Evolutionary conservation across 2,113 vertebrate species (phyloP).

Genomic region (Urocynchramus pylzowi): DNA sequence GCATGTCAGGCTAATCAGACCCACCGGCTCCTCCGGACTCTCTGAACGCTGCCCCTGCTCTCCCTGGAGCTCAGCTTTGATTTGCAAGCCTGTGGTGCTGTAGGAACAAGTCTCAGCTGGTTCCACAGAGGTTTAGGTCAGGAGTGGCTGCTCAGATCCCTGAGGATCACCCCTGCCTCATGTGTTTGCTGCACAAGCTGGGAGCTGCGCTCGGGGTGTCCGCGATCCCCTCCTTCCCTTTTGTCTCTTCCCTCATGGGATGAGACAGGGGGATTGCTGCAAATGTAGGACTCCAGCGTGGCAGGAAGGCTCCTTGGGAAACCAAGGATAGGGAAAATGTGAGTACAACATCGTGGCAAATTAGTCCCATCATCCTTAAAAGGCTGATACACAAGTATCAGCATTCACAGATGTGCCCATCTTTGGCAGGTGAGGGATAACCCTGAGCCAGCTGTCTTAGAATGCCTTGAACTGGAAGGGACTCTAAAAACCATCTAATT

Average conservation of each 20-base stretch:
- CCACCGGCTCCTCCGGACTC: neutral
- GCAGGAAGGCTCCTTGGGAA: neutral
- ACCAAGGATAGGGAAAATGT: neutral
- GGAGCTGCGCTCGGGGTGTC: neutral
- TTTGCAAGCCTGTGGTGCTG: neutral
- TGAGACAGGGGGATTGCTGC: neutral
- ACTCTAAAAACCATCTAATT: neutral
- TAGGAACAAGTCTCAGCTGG: neutral
- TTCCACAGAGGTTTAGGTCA: neutral
- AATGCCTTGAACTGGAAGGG: neutral
- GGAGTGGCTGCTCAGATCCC: neutral
- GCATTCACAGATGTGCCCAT: fast-evolving
- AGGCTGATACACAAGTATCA: neutral
- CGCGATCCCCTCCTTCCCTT: neutral
- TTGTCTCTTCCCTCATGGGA: too few relatives aligned
- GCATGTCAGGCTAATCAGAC: neutral
- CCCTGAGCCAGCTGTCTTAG: neutral
- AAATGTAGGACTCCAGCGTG: fast-evolving
- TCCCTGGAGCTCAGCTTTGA: neutral
- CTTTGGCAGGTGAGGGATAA: fast-evolving
- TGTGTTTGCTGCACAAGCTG: neutral
- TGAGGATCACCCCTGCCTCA: neutral
- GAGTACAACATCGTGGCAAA: fast-evolving
- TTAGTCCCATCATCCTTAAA: neutral
- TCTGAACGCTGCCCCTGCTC: neutral